Evolutionary conservation across 1,140 invertebrate genomes (phyloP), one percentile per base, ranked within the genome.

Genomic region (Chironomus striatipennis): DNA sequence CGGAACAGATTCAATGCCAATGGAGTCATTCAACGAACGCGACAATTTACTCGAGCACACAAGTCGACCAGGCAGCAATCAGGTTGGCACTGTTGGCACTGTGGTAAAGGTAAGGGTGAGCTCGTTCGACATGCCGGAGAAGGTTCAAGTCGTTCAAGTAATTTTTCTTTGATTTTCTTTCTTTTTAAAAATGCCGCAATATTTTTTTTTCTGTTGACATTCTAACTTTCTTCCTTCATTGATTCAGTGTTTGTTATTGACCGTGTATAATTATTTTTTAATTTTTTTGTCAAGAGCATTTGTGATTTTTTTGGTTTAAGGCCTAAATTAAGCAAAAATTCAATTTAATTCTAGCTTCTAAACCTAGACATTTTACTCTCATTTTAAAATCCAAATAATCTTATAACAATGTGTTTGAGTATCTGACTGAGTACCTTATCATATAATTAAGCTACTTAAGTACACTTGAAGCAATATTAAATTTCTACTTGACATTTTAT

Each of bases 71-170:
- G 85, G 85, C 73, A 86, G 86, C 75, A 86, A 88, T 77, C 88
- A 91, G 81, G 91, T 93, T 83, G 90, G 90, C 81, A 94, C 91
- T 77, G 91, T 93, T 83, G 90, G 90, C 81, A 94, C 91, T 77
- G 90, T 94, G 79, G 91, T 93, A 84, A 93, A 93, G 89, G 92
- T 94, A 85, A 75, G 81, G 81, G 80, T 79, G 76, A 21, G 77
- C 81, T 82, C 81, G 80, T 79, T 76, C 73, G 75, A 82, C 79
- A 79, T 64, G 74, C 18, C 42, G 24, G 12, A 21, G 57, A 73
- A 67, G 24, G 65, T 74, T 42, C 42, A 75, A 42, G 47, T 73
- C 18, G 7, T 21, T 75, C 15, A 73, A 70, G 65, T 70, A 70
- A 70, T 70, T 74, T 74, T 20, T 10, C 24, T 74, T 73, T 57